Percentiles rank a stretch among this genome's conserved stretches.
These are phyloP conservation scores for Hypsibius dujardini DNA, from an alignment of 1,140 invertebrate species.

Conservation along the genomic window DNA sequence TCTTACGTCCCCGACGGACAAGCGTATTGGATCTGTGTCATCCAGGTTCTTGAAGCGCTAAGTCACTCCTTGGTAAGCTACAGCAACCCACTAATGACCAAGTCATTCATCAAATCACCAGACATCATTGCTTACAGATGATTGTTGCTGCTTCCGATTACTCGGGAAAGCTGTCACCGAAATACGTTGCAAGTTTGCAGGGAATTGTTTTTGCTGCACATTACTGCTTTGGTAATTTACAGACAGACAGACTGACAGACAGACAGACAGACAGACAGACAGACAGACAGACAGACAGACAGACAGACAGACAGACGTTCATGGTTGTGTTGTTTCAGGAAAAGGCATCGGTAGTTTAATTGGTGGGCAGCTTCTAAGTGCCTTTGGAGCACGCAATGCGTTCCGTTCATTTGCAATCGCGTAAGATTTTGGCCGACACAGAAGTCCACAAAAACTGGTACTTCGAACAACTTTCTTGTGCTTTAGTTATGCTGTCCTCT, in stretches of 20 bases:
- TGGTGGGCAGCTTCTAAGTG: background rate
- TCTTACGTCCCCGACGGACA: constrained; percentile 11
- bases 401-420: background rate
- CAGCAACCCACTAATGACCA: background rate
- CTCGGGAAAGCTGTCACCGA: background rate
- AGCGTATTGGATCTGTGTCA: background rate
- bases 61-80: constrained; percentile 2
- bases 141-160: constrained; percentile 1
- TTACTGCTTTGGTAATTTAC: constrained; percentile 5
- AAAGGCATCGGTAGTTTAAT: background rate
- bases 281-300: too few species aligned
- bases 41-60: background rate
- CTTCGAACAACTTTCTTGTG: too few species aligned
- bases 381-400: background rate
- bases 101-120: background rate
- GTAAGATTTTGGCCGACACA: background rate
- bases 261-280: background rate
- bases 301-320: background rate
- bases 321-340: background rate
- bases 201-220: background rate
- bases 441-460: too few species aligned
- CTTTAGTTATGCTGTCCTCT: too few species aligned
- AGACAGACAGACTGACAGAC: background rate
- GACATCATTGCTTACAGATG: background rate
- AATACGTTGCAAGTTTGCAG: background rate